Evolutionary conservation across 2,797 vertebrate genomes (phyloP), one percentile per base, ranked within the genome.

Genomic region (Anomalospiza imberbis): DNA sequence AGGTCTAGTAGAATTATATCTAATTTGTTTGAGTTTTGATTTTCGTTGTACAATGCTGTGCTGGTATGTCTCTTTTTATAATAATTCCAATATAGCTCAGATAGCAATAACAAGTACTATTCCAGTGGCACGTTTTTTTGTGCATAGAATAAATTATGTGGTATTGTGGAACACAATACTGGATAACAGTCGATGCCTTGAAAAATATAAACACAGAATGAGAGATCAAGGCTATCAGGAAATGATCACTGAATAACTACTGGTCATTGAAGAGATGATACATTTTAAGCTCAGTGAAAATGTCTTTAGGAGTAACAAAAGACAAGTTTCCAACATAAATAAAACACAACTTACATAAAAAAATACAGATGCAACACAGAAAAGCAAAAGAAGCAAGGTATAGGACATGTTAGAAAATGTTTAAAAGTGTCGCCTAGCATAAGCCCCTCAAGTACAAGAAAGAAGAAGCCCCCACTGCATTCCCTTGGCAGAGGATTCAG

Each of bases 11-110:
- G 57, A 18, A 42, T 47, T 44, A 28, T 55, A 45, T 8, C 17
- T 67, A 60, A 72, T 73, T 89, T 91, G 29, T 42, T 80, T 40
- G 44, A 48, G n/a, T 51, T 93, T 80, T 90, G 28, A 17, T 71
- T 91, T 83, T 75, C 45, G 72, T 67, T 85, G 16, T 36, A 53
- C 6, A 81, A 72, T 50, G 79, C 26, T 60, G 32, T 65, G 26
- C 18, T 79, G 22, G 36, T 88, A 55, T 31, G n/a, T 32, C 57
- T 60, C 31, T 79, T 70, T 26, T 58, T 60, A 42, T 42, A 80
- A 47, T 51, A 79, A 53, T 77, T 94, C 70, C 28, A 16, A 55
- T 93, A 58, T 1, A 58, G 50, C 16, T 88, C 42, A 82, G 42
- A 77, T 9, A 72, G 42, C 36, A 72, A 53, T 61, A 83, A 71